These are phyloP conservation scores for Cottoperca gobio DNA, from an alignment of 2,797 vertebrate species.

Conservation along the genomic window DNA sequence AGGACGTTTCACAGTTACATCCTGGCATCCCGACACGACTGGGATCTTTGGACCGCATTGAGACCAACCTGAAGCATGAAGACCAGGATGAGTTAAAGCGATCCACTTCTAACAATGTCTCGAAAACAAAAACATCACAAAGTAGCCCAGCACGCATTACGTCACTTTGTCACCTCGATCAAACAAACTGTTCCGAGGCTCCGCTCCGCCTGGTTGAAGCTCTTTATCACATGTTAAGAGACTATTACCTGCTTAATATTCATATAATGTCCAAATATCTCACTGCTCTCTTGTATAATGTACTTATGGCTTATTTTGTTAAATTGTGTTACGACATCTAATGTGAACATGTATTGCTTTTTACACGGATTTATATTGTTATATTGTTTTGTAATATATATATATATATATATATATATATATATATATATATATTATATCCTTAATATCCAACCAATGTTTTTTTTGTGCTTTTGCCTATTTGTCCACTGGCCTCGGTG, in stretches of 20 bases:
- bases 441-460: constrained; percentile 66
- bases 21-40: constrained; percentile 85
- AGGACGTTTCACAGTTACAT: constrained; percentile 61
- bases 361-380: constrained; percentile 87
- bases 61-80: constrained; percentile 62
- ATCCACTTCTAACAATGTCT: constrained; percentile 50
- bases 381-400: constrained; percentile 85
- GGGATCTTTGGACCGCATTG: constrained; percentile 65
- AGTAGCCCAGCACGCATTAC: constrained; percentile 68
- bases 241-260: constrained; percentile 76
- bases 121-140: constrained; percentile 46
- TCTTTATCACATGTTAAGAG: constrained; percentile 61
- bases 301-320: constrained; percentile 81
- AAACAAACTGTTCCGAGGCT: constrained; percentile 46
- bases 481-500: constrained; percentile 56
- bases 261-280: constrained; percentile 76
- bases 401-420: constrained; percentile 77
- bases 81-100: constrained; percentile 53
- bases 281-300: constrained; percentile 80
- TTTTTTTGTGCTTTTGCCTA: constrained; percentile 44
- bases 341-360: constrained; percentile 89
- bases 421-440: constrained; percentile 76
- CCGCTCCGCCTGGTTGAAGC: constrained; percentile 35
- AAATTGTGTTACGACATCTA: constrained; percentile 83
- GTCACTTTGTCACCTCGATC: constrained; percentile 66